Percentiles rank a stretch among this genome's conserved stretches.
Evolutionary conservation across 2,797 vertebrate species (phyloP).

Genomic region (Catharus ustulatus): DNA sequence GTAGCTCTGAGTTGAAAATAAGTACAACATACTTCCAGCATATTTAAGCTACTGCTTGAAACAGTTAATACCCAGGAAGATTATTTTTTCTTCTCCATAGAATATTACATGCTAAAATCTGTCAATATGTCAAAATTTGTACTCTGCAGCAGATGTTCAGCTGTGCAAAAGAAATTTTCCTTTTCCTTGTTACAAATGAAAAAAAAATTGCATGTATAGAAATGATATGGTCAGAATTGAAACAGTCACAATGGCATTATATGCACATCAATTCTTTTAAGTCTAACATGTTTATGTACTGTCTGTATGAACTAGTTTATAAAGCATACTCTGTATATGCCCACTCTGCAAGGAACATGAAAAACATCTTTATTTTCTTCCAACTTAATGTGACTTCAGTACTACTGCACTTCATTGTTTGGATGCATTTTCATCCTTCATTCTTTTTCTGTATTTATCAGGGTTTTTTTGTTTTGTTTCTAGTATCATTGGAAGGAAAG

Average conservation of each 20-base stretch:
- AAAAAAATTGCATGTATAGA: background rate
- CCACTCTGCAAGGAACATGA: background rate
- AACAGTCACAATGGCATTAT: background rate
- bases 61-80: constrained; percentile 49
- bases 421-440: background rate
- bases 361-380: background rate
- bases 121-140: constrained; percentile 44
- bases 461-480: background rate
- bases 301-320: background rate
- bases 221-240: background rate
- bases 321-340: background rate
- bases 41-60: constrained; percentile 33
- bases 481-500: background rate
- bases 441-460: background rate
- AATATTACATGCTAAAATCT: constrained; percentile 45
- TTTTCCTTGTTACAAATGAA: background rate
- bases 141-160: constrained; percentile 22
- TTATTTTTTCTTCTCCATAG: constrained; percentile 28
- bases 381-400: background rate
- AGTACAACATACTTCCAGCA: background rate
- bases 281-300: background rate
- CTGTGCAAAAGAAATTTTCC: background rate
- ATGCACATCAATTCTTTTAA: background rate
- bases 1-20: constrained; percentile 27
- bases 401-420: background rate